Base-by-base conservation (phyloP, 2,797 vertebrate genomes). In the Lepidocolaptes lacrymiger region DNA sequence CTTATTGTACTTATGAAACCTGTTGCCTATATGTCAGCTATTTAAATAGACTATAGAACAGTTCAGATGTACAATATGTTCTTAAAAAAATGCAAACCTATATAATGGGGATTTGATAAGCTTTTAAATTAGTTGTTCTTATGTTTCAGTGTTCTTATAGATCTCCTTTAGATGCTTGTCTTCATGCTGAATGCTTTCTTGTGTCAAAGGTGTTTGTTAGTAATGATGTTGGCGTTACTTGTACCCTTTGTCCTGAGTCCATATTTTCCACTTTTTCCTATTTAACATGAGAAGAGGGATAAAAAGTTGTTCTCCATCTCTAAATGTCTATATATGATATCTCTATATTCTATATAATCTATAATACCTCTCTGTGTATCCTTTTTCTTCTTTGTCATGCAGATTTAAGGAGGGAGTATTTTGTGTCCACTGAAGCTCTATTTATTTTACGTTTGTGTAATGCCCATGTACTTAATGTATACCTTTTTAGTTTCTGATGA, bases 41-140 rank as follows among this genome's bases (percentile, higher is more conserved):
- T 66, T 75, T 76, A 55, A 89, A 69, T 76, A 80, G 77, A 36
- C 10, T 67, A 20, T n/a, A 48, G 48, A 76, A 16, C n/a, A 51
- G 3, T 3, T 2, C 48, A n/a, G 20, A 64, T 24, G 0, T 44
- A 52, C 16, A 56, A 13, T 0, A 3, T 14, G 4, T 61, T 75
- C 3, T 12, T 74, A 36, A 86, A 79, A 67, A 41, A 51, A 21
- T 6, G 10, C 19, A 61, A 24, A 41, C 10, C 17, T 66, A 66
- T 39, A 71, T 58, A 32, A 39, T 23, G 17, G 16, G 14, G 12
- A 43, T 67, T 43, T 2, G 1, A 19, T 14, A 84, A 63, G 21
- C 9, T 63, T 26, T 36, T 54, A 4, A 3, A 7, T 59, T 73
- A 58, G 7, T 41, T 49, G 6, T 41, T 90, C 26, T 58, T 67